phyloP scores from a whole-genome alignment of 2,888 invertebrate genomes.

The Pterobdella sp. region DNA sequence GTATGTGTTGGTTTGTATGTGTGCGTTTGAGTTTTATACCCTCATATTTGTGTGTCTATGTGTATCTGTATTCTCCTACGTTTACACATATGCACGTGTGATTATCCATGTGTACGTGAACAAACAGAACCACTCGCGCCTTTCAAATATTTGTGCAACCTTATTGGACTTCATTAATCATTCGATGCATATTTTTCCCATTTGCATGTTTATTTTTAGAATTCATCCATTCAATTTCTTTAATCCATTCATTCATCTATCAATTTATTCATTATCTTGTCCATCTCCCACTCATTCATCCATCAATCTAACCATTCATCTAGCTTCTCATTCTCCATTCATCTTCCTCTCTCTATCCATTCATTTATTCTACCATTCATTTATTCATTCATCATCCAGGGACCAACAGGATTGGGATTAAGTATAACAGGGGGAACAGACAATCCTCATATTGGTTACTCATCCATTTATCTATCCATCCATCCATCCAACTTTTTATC shows the following conservation, averaged over 20 bases:
- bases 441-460: constrained; percentile 67
- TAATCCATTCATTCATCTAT: not conserved
- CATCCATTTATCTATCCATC: not conserved
- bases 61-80: not conserved
- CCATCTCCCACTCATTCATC: not conserved
- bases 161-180: not conserved
- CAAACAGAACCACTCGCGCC: not conserved
- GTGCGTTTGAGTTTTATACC: not conserved
- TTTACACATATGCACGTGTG: not conserved
- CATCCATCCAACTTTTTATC: not conserved
- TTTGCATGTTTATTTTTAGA: not conserved
- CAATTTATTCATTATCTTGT: not conserved
- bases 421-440: constrained; percentile 97
- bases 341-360: not conserved
- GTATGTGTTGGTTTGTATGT: not conserved
- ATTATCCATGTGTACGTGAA: no score
- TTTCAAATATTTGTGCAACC: not conserved
- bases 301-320: not conserved
- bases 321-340: not conserved
- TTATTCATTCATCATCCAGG: constrained; percentile 46
- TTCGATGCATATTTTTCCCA: not conserved
- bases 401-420: constrained; percentile 89
- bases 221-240: no score
- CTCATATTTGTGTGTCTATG: not conserved
- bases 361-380: not conserved